phyloP scores from a whole-genome alignment of 2,113 vertebrate genomes.

The Potamarius usumacintae region DNA sequence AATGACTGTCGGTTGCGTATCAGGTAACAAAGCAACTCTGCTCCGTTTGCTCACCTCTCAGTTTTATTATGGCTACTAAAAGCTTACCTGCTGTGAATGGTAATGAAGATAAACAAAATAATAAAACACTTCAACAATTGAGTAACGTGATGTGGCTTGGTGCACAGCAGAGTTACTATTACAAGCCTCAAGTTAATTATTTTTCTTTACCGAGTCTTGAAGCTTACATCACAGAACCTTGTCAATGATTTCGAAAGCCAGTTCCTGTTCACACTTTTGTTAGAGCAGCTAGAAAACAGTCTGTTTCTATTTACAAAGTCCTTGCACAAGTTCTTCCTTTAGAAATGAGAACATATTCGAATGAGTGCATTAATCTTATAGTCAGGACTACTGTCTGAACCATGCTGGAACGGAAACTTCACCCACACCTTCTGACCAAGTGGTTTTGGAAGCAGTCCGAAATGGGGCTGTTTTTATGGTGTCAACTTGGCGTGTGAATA shows the following conservation, averaged over 20 bases:
- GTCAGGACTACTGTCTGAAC: background rate
- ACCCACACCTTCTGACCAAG: background rate
- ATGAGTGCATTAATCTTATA: background rate
- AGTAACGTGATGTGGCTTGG: too few relatives aligned
- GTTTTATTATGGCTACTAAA: background rate
- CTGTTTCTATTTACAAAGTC: too few relatives aligned
- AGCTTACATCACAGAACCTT: background rate
- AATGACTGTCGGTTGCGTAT: background rate
- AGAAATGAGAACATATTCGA: background rate
- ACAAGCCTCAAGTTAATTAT: too few relatives aligned
- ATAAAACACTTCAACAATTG: too few relatives aligned
- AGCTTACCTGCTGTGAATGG: background rate
- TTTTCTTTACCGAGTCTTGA: too few relatives aligned
- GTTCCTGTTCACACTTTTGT: background rate
- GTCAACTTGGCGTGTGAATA: background rate
- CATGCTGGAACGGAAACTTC: background rate
- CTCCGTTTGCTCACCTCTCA: background rate
- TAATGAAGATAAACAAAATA: background rate
- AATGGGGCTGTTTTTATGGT: background rate
- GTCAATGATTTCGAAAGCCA: background rate
- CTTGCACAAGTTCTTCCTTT: background rate
- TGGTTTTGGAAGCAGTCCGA: background rate
- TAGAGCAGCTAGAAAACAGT: too few relatives aligned
- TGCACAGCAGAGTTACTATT: too few relatives aligned
- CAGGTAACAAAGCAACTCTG: background rate